Conservation (phyloP, 1,140 invertebrate species). For the Araneus ventricosus region DNA sequence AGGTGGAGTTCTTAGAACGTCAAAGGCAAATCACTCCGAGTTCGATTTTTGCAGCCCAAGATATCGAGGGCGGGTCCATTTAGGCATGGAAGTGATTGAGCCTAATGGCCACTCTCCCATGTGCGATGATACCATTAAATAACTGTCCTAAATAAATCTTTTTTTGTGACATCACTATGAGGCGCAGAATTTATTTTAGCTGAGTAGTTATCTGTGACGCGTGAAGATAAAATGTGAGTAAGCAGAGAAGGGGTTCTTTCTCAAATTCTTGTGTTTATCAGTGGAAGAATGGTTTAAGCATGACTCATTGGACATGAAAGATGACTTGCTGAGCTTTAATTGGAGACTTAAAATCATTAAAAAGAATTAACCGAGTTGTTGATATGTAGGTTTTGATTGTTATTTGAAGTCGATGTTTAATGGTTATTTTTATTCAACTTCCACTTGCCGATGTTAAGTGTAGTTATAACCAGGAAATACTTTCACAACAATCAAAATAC, state of each 20-base stretch:
- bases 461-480: no score
- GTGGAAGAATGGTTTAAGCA: no score
- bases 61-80: neutral
- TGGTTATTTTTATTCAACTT: no score
- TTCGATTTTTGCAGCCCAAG: neutral
- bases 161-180: neutral
- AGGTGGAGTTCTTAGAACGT: neutral
- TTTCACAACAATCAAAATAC: no score
- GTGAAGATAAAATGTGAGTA: neutral
- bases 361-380: no score
- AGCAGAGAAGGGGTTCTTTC: neutral
- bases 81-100: neutral
- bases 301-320: no score
- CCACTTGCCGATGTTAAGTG: no score
- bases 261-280: no score
- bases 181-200: neutral
- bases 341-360: no score
- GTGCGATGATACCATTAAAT: neutral
- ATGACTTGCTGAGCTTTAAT: no score
- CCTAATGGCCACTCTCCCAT: neutral
- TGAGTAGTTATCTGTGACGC: neutral
- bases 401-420: no score
- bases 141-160: neutral
- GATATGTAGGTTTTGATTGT: no score
- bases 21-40: neutral